Percentiles rank a stretch among this genome's conserved stretches.
These are phyloP conservation scores for Rattus norvegicus DNA, from an alignment of 2,113 vertebrate species.

Conservation along the genomic window DNA sequence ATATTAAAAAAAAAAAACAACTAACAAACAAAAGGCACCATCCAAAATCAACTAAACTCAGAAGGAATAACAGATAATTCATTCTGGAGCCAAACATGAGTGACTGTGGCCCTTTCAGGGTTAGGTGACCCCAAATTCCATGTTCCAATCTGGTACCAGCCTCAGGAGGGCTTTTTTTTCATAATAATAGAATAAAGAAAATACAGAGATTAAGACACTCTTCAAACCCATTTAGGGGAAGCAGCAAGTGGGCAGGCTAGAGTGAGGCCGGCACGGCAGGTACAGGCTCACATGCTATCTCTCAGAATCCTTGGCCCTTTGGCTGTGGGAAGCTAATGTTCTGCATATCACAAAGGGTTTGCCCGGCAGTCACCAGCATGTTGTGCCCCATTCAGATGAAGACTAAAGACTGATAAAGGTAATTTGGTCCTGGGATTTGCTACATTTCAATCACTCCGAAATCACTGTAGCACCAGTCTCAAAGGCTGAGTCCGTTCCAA, in stretches of 20 bases:
- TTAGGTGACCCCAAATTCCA: too few species aligned
- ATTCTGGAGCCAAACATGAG: not conserved
- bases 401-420: not conserved
- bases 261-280: too few species aligned
- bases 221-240: not conserved
- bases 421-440: not conserved
- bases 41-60: not conserved
- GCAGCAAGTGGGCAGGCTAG: accelerated
- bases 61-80: not conserved
- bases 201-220: too few species aligned
- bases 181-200: not conserved
- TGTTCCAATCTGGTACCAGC: not conserved
- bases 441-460: not conserved
- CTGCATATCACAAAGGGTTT: too few species aligned
- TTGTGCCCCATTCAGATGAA: not conserved
- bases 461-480: not conserved
- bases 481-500: not conserved
- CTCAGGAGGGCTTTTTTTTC: not conserved
- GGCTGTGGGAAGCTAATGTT: not conserved
- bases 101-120: not conserved
- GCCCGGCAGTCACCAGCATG: not conserved
- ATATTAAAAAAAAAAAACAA: too few species aligned
- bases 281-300: accelerated
- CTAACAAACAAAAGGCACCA: not conserved
- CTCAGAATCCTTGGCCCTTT: not conserved